Evolutionary conservation across 2,888 invertebrate species (phyloP), one percentile per base, ranked within the genome.

Genomic region (Lathronympha strigana): DNA sequence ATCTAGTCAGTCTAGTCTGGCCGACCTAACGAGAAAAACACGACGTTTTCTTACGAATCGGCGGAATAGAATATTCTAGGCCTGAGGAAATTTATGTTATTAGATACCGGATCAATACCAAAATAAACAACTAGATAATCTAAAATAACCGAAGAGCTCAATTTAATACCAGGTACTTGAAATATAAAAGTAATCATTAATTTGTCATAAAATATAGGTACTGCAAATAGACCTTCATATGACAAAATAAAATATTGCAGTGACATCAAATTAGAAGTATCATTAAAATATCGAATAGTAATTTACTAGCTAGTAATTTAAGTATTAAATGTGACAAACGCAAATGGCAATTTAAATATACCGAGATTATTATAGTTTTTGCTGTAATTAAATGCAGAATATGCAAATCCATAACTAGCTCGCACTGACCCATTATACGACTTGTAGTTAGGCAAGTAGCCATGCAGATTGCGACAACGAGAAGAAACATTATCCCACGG

Each of bases 401-500:
- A 66, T 66, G 53, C 61, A 61, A 66, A 66, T 66, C 53, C 40
- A 33, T 51, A 33, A 40, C 40, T 15, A 58, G 57, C 40, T 50
- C 40, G 31, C 45, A 57, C 43, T 53, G 57, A 45, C 53, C 47
- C 49, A 47, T 49, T 60, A 64, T 61, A 55, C 19, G 50, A 49
- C 66, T 66, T 40, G 70, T 71, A 68, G 72, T 73, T 74, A 70
- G 71, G 76, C 73, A 78, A 77, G 76, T 69, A 53, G 38, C 25
- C 47, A 11, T 47, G 43, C 28, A 38, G 40, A 68, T 83, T 83
- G 72, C 80, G 74, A 78, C 76, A 83, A 58, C 66, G 68, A 72
- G 71, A 74, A 71, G 73, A 69, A 67, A 76, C 75, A 74, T 68
- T 78, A 80, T 79, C 79, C 79, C 80, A 78, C 77, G 74, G 79